Evolutionary conservation across 1,140 invertebrate species (phyloP).

Genomic region (Pseudoatta argentina): DNA sequence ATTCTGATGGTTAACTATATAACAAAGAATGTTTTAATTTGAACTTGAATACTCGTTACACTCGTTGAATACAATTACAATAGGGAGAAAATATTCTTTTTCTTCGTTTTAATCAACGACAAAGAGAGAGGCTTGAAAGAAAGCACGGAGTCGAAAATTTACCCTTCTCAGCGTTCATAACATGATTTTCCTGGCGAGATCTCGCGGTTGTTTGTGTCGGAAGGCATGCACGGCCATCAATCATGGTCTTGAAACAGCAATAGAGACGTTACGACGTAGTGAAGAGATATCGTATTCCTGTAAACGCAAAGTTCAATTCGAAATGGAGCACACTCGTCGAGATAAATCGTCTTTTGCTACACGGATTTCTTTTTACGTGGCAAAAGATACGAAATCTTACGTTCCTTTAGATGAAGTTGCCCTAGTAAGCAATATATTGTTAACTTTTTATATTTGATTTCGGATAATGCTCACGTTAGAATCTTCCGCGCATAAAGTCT

Average conservation of each 20-base stretch:
- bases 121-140: neutral
- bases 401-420: neutral
- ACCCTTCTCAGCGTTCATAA: neutral
- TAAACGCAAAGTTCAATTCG: constrained; percentile 50
- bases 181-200: constrained; percentile 25
- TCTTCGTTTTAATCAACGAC: neutral
- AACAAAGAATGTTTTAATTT: neutral
- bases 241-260: constrained; percentile 31
- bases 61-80: neutral
- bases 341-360: constrained; percentile 15
- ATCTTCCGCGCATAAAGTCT: neutral
- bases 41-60: neutral
- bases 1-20: neutral
- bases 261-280: constrained; percentile 50
- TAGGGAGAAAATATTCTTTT: neutral
- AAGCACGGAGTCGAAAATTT: constrained; percentile 8
- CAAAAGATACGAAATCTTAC: neutral
- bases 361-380: constrained; percentile 3
- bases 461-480: neutral
- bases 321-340: constrained; percentile 13
- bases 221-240: constrained; percentile 24
- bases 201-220: constrained; percentile 30
- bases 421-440: neutral
- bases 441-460: constrained; percentile 17
- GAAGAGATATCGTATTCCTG: constrained; percentile 41